phyloP scores from a whole-genome alignment of 2,888 invertebrate genomes.

The Nomada ruficornis region DNA sequence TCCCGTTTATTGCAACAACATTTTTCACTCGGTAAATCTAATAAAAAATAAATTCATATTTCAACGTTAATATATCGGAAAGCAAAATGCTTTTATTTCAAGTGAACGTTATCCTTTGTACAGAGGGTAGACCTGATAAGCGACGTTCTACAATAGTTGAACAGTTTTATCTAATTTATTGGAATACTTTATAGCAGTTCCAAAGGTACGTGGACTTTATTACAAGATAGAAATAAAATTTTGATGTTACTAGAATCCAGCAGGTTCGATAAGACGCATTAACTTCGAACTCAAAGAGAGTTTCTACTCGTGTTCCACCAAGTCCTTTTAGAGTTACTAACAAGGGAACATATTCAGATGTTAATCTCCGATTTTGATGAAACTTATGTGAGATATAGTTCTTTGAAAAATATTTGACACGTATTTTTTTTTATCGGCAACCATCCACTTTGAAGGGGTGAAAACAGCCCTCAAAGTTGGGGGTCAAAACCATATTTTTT shows the following conservation, averaged over 20 bases:
- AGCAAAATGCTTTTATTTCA: not conserved
- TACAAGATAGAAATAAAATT: slow-evolving; percentile 14
- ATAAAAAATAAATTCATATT: too few relatives aligned
- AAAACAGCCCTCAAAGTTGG: too few relatives aligned
- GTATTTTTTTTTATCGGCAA: too few relatives aligned
- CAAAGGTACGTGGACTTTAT: not conserved
- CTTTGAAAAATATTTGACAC: too few relatives aligned
- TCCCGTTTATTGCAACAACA: too few relatives aligned
- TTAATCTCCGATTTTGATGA: too few relatives aligned
- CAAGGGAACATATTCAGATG: too few relatives aligned
- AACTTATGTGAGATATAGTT: too few relatives aligned
- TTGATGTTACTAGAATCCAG: not conserved
- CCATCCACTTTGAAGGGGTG: too few relatives aligned
- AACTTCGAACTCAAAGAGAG: not conserved
- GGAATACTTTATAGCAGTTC: slow-evolving; percentile 7
- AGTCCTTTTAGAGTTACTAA: not conserved
- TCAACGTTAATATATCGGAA: not conserved
- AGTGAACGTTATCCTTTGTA: not conserved
- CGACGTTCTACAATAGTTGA: not conserved
- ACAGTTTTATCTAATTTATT: slow-evolving; percentile 16
- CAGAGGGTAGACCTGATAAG: not conserved
- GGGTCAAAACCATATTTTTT: too few relatives aligned
- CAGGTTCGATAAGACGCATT: slow-evolving; percentile 24
- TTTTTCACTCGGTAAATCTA: too few relatives aligned
- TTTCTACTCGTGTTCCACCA: not conserved